Evolutionary conservation across 2,113 vertebrate genomes (phyloP), one percentile per base, ranked within the genome.

Genomic region (Chaenogobius annularis): DNA sequence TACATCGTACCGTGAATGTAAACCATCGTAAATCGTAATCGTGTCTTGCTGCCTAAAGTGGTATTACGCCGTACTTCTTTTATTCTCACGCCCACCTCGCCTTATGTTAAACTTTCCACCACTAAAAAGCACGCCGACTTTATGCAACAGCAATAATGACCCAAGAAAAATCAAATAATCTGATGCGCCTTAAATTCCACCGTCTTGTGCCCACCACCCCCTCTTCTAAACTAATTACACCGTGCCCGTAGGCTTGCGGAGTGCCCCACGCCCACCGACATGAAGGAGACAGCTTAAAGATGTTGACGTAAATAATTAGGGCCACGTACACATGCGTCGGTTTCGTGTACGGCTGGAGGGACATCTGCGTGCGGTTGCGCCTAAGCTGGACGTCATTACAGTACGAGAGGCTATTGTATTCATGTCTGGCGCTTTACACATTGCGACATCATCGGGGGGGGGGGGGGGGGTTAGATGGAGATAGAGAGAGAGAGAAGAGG

Each of bases 231-330:
- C 68, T 87, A 88, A 88, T 90, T 91, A 86, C 66, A 72, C 6
- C 37, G 69, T 73, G 78, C 70, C 86, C 50, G 48, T 66, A 72
- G 81, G 87, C 83, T n/a, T 86, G 70, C 84, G 70, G 63, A 85
- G 72, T 69, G 78, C 56, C 80, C 70, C 81, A 66, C 72, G 14
- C 72, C 83, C 83, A 86, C 86, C 17, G 19, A 86, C 83, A 83
- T 74, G 78, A 54, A 54, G 77, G 81, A 88, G 88, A 90, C 83
- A 73, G 85, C 66, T 90, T 87, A 88, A 90, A 91, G 86, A 89
- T 89, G 89, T 88, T 80, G 85, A 76, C 81, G 81, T 87, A 89
- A 88, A 89, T 85, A 89, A 85, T 86, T 84, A 89, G 68, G 70
- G 76, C 56, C 63, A 82, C 82, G 77, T 77, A 82, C 61, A 75